A percentile compares a stretch with the other conserved stretches of the same genome.
Conservation (phyloP, 2,888 invertebrate species). For the Noctua janthe region DNA sequence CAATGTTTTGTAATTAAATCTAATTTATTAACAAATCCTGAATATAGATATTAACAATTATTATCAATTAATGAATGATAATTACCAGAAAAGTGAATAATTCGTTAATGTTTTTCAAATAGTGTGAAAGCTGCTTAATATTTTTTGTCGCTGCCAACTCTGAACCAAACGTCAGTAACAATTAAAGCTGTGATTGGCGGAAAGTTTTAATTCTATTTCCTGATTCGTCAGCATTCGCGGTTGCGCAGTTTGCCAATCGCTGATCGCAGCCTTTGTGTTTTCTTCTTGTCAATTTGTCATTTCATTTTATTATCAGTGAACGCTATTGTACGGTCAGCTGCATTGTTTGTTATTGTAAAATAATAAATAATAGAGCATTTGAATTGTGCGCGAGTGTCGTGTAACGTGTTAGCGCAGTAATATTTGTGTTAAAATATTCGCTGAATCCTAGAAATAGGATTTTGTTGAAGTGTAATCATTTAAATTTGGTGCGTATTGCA, state of each 20-base stretch:
- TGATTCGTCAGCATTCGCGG: conserved; percentile 59
- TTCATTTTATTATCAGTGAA: conserved; percentile 33
- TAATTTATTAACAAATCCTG: background rate
- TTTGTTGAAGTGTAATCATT: conserved; percentile 62
- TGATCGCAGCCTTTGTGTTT: conserved; percentile 49
- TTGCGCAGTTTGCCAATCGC: conserved; percentile 60
- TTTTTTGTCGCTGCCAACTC: conserved; percentile 33
- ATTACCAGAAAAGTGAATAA: background rate
- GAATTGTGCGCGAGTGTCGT: conserved; percentile 61
- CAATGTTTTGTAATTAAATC: background rate
- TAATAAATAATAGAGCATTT: conserved; percentile 62
- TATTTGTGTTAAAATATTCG: conserved; percentile 53
- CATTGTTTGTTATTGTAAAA: conserved; percentile 68
- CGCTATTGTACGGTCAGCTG: conserved; percentile 50
- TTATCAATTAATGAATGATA: background rate
- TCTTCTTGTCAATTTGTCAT: conserved; percentile 55
- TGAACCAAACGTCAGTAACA: conserved; percentile 16
- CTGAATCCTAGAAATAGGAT: conserved; percentile 63
- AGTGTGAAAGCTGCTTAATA: conserved; percentile 7
- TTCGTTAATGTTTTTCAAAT: rapidly evolving
- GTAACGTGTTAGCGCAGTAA: conserved; percentile 40
- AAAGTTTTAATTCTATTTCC: conserved; percentile 32
- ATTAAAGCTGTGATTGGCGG: conserved; percentile 51
- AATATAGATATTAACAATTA: background rate
- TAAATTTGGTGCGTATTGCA: conserved; percentile 50